Evolutionary conservation across 2,113 vertebrate genomes (phyloP).

Genomic region (Hyaena hyaena): DNA sequence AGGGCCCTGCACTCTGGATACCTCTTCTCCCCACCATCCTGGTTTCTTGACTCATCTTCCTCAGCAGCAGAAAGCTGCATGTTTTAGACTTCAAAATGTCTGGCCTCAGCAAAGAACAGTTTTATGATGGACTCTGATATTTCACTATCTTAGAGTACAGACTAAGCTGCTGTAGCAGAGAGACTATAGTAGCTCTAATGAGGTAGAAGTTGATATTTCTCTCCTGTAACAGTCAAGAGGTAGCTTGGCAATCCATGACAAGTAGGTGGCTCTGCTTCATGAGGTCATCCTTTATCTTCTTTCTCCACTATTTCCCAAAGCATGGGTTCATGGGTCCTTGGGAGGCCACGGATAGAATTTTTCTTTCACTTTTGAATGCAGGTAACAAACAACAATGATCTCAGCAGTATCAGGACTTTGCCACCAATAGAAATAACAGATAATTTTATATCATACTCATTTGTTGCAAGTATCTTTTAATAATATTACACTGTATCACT

Average conservation of each 20-base stretch:
- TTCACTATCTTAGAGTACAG: not conserved
- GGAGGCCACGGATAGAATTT: not conserved
- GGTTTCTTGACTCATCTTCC: not conserved
- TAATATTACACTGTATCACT: not conserved
- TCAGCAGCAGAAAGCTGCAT: not conserved
- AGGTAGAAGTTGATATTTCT: not conserved
- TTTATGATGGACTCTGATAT: not conserved
- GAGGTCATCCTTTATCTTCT: not conserved
- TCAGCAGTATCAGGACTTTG: not conserved
- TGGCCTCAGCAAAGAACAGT: not conserved
- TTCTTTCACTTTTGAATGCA: not conserved
- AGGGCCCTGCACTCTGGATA: not conserved
- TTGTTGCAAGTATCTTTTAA: not conserved
- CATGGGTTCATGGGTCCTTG: not conserved
- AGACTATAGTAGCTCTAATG: not conserved
- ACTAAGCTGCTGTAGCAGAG: not conserved
- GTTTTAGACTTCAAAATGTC: not conserved
- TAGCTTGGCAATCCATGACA: not conserved
- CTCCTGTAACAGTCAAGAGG: not conserved
- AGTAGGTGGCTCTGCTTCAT: not conserved
- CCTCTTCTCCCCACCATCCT: not conserved
- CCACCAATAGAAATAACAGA: not conserved
- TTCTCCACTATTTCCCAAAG: not conserved
- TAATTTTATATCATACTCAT: constrained; percentile 10
- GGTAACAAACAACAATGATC: not conserved